Evolutionary conservation across 2,888 invertebrate genomes (phyloP).

Genomic region (Troides oblongomaculatus): DNA sequence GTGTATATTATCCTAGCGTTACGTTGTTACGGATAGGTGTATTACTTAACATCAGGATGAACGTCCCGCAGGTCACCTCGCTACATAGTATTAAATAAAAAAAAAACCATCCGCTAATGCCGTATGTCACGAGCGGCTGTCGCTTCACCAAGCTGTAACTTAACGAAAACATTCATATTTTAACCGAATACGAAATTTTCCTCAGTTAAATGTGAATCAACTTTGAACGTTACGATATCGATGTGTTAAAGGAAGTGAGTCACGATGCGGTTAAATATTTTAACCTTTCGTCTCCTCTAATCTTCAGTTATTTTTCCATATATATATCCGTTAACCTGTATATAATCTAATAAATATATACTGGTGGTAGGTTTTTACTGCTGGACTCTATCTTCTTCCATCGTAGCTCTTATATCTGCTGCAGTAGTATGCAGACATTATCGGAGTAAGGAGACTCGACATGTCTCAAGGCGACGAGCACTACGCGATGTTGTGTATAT

Average conservation of each 20-base stretch:
- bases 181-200: conserved; percentile 14
- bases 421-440: too few relatives aligned
- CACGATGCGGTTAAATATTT: conserved; percentile 7
- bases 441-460: too few relatives aligned
- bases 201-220: conserved; percentile 17
- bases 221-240: conserved; percentile 8
- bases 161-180: conserved; percentile 9
- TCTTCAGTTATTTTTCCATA: neutral
- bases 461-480: too few relatives aligned
- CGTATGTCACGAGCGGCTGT: conserved; percentile 1
- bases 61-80: too few relatives aligned
- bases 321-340: neutral
- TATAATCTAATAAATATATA: neutral
- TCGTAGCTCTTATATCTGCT: too few relatives aligned
- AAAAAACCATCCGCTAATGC: neutral
- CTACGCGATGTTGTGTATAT: too few relatives aligned
- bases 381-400: too few relatives aligned
- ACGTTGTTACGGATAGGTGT: too few relatives aligned
- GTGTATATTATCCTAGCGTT: too few relatives aligned
- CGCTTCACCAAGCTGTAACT: conserved; percentile 1
- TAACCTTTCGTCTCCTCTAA: neutral
- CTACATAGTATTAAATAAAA: too few relatives aligned
- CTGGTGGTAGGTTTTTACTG: too few relatives aligned
- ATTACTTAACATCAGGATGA: too few relatives aligned
- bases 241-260: conserved; percentile 21